Evolutionary conservation across 2,888 invertebrate species (phyloP).

Genomic region (Peribatodes rhomboidaria): DNA sequence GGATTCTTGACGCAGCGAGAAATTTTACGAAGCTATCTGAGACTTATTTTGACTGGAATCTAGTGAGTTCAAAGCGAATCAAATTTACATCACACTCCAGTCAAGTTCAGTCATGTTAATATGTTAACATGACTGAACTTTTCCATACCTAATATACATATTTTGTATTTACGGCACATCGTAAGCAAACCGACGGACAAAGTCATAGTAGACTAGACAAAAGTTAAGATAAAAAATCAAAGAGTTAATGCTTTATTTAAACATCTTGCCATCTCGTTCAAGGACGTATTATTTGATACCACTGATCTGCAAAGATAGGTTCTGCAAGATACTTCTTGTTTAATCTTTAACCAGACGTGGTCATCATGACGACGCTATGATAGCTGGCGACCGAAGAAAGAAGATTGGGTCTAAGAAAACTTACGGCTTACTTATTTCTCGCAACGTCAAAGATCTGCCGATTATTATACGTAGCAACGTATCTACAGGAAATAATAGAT

Average conservation of each 20-base stretch:
- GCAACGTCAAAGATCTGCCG: neutral
- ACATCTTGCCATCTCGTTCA: neutral
- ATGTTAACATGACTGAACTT: too few species aligned
- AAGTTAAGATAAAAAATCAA: too few species aligned
- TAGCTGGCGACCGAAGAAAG: neutral
- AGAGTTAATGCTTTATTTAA: neutral
- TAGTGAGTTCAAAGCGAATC: neutral
- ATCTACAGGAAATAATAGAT: neutral
- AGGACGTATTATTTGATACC: neutral
- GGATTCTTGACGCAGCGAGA: neutral
- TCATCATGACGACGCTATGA: neutral
- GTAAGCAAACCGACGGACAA: too few species aligned
- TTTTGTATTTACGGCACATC: too few species aligned
- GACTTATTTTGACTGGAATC: neutral
- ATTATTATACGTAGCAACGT: neutral
- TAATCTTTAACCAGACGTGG: neutral
- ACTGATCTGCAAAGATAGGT: too few species aligned
- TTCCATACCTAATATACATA: too few species aligned
- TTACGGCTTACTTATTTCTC: neutral
- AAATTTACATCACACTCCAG: too few species aligned
- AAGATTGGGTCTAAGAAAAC: neutral
- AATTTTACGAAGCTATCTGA: neutral
- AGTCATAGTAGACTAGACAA: too few species aligned
- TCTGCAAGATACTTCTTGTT: too few species aligned
- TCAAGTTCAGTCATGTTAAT: too few species aligned